Evolutionary conservation across 2,888 invertebrate species (phyloP).

Genomic region (Clunio marinus): DNA sequence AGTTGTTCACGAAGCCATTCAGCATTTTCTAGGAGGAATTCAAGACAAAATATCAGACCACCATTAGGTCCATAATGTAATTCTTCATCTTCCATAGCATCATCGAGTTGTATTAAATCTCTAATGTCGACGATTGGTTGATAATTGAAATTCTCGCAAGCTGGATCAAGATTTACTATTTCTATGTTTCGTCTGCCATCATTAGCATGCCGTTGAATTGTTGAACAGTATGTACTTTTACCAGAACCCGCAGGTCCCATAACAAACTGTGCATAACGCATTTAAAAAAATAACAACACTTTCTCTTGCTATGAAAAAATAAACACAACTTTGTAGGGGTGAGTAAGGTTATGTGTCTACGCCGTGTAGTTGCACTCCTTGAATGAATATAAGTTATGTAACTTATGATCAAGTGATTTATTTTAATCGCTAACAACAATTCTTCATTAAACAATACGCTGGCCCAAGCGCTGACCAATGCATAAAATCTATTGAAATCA

Average conservation of each 20-base stretch:
- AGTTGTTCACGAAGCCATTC: slow-evolving; percentile 89
- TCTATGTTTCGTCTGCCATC: slow-evolving; percentile 70
- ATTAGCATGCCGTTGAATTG: slow-evolving; percentile 79
- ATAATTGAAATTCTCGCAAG: slow-evolving; percentile 94
- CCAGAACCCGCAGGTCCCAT: slow-evolving; percentile 97
- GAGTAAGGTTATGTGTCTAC: no score
- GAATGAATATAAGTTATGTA: no score
- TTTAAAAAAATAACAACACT: no score
- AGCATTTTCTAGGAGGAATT: slow-evolving; percentile 84
- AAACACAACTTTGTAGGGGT: no score
- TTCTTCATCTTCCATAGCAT: slow-evolving; percentile 95
- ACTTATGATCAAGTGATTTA: no score
- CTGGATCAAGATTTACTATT: slow-evolving; percentile 95
- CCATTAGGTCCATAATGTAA: slow-evolving; percentile 96
- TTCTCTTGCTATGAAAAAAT: no score
- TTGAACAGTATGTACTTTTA: slow-evolving; percentile 93
- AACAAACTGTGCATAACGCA: slow-evolving; percentile 93
- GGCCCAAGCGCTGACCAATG: no score
- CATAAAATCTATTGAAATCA: no score
- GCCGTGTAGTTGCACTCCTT: no score
- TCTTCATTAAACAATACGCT: no score
- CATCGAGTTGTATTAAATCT: slow-evolving; percentile 88
- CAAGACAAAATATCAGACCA: slow-evolving; percentile 90
- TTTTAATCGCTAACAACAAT: no score
- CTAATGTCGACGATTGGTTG: slow-evolving; percentile 78